These are phyloP conservation scores for Drosophila longiperda DNA, from an alignment of 2,888 invertebrate species.

Conservation along the genomic window DNA sequence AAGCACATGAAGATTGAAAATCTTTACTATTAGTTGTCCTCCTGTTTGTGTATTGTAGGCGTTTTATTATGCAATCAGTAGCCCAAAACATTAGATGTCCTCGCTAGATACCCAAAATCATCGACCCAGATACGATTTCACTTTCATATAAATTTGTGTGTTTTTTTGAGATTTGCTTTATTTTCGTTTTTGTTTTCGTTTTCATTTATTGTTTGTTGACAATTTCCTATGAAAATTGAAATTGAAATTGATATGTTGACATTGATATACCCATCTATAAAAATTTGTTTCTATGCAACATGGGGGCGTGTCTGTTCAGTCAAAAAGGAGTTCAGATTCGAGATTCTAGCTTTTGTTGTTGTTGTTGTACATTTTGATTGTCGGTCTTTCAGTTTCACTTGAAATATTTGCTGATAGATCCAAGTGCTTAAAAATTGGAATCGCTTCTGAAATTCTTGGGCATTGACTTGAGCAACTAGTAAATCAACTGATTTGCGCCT, in stretches of 20 bases:
- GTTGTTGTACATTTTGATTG: conserved; percentile 3
- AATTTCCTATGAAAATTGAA: conserved; percentile 66
- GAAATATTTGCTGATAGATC: conserved; percentile 22
- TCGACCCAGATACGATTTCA: conserved; percentile 66
- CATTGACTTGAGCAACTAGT: conserved; percentile 3
- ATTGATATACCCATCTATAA: conserved; percentile 57
- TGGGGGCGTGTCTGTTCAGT: conserved; percentile 33
- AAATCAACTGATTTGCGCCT: conserved; percentile 21
- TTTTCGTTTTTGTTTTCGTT: conserved; percentile 15
- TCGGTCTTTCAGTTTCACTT: conserved; percentile 25
- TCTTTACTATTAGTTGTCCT: conserved; percentile 22
- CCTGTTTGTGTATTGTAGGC: conserved; percentile 47
- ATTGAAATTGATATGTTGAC: conserved; percentile 72
- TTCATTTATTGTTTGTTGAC: conserved; percentile 49
- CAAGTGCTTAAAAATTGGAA: conserved; percentile 8
- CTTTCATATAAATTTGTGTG: conserved; percentile 44
- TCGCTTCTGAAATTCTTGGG: background rate
- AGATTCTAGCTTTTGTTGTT: background rate
- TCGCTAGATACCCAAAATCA: conserved; percentile 44
- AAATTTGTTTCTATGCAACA: conserved; percentile 22
- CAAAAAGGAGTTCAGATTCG: conserved; percentile 16
- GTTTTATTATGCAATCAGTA: conserved; percentile 82
- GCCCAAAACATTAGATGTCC: conserved; percentile 49
- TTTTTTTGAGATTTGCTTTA: conserved; percentile 16
- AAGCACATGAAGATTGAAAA: conserved; percentile 23